Base-by-base conservation (phyloP, 2,113 vertebrate species). In the Rhabdomys dilectus region DNA sequence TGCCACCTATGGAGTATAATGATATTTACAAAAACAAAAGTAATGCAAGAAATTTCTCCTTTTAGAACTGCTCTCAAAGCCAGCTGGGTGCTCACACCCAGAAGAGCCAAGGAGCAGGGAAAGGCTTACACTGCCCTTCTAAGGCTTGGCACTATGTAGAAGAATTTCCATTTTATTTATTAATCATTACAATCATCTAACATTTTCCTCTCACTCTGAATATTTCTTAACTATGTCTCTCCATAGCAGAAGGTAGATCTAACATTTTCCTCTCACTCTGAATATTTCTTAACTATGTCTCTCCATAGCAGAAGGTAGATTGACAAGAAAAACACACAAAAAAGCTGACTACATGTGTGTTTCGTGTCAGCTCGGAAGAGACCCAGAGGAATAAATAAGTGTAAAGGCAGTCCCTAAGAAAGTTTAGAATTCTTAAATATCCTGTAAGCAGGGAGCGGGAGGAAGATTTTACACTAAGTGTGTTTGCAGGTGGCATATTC, bases 1-100 rank as follows among this genome's bases (percentile, higher is more conserved):
- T 93, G 19, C 15, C 77, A 56, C 76, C 62, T n/a, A 31, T 21
- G 42, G 62, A 24, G 19, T 73, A 22, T 66, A 39, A 56, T 31
- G 82, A 60, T 93, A 66, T 93, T 84, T 68, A 84, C 53, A 56
- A 16, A 93, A 91, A 39, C 75, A 91, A 84, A 89, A 89, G n/a
- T 48, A 70, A 89, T n/a, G 39, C 1, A 36, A 82, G 26, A 73
- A 92, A 42, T 76, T 70, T 36, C 68, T 75, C 24, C 76, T 93
- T 73, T 91, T 64, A 70, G 62, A 80, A 93, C 62, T 73, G 1
- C 70, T 82, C 95, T 87, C 85, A 66, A 88, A 78, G n/a, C 45
- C 48, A 77, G 21, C 66, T 58, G 64, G 72, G 66, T n/a, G n/a
- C 12, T 75, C 66, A 42, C 17, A 19, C 73, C 39, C 24, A 81